These are phyloP conservation scores for Oreortyx pictus DNA, from an alignment of 2,797 vertebrate species.

Conservation along the genomic window DNA sequence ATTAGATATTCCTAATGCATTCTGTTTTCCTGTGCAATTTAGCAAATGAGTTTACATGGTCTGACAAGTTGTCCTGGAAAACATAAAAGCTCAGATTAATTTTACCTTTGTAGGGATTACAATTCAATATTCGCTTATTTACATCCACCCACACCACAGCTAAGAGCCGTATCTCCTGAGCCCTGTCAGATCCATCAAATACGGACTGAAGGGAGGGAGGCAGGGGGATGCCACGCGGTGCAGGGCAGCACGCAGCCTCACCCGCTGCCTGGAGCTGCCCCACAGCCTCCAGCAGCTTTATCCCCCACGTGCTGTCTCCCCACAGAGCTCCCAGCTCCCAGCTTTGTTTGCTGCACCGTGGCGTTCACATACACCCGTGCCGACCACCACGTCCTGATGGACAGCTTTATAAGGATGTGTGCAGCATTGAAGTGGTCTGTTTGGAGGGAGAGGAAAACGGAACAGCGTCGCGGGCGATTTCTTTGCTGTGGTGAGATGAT, in stretches of 20 bases:
- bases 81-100: constrained; percentile 23
- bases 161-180: not conserved
- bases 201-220: not conserved
- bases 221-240: not conserved
- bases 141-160: not conserved
- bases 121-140: constrained; percentile 45
- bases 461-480: not conserved
- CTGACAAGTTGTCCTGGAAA: constrained; percentile 45
- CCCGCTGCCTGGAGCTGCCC: not conserved
- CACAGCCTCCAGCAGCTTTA: not conserved
- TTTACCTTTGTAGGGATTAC: not conserved
- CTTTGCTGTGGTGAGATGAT: not conserved
- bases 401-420: accelerated
- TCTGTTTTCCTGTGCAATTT: not conserved
- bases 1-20: constrained; percentile 5
- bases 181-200: not conserved
- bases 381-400: not conserved
- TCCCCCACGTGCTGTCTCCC: not conserved
- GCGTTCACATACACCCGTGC: accelerated
- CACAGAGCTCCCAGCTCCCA: not conserved
- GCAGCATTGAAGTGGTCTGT: not conserved
- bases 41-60: constrained; percentile 28
- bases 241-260: not conserved
- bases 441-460: not conserved
- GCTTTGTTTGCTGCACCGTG: not conserved